phyloP scores from a whole-genome alignment of 1,140 invertebrate genomes.

The Meteorus sp. region DNA sequence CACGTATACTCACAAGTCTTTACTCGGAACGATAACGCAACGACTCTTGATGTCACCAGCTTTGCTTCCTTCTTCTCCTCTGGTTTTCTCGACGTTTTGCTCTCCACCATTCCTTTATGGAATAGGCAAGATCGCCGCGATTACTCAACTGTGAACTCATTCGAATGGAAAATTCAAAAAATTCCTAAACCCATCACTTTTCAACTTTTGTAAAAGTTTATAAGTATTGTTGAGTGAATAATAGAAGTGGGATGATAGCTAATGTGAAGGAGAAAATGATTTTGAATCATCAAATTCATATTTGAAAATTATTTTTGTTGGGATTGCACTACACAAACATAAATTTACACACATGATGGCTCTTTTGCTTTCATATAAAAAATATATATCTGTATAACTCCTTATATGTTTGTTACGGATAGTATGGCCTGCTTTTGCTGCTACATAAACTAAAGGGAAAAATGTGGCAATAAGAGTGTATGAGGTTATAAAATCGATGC shows the following conservation, averaged over 20 bases:
- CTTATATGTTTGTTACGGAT: too few species aligned
- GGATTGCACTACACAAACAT: too few species aligned
- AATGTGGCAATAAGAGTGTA: neutral
- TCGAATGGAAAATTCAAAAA: constrained; percentile 4
- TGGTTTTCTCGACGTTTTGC: neutral
- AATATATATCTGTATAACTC: too few species aligned
- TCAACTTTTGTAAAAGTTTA: neutral
- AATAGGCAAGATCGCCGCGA: neutral
- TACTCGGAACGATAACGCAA: neutral
- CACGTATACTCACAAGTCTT: neutral
- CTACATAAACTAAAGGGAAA: too few species aligned
- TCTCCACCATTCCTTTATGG: neutral
- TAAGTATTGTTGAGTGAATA: too few species aligned
- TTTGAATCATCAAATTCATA: too few species aligned
- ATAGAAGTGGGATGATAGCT: too few species aligned
- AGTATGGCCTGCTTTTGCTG: too few species aligned
- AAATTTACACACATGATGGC: too few species aligned
- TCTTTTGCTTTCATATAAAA: too few species aligned
- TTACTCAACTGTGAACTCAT: neutral
- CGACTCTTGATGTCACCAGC: neutral
- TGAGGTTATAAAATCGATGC: neutral
- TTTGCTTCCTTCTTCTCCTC: neutral
- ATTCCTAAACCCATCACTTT: neutral
- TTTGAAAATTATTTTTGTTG: too few species aligned
- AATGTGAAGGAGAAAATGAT: too few species aligned